phyloP scores from a whole-genome alignment of 35 echinoderm and acorn worm species.

The Ptychodera flava region DNA sequence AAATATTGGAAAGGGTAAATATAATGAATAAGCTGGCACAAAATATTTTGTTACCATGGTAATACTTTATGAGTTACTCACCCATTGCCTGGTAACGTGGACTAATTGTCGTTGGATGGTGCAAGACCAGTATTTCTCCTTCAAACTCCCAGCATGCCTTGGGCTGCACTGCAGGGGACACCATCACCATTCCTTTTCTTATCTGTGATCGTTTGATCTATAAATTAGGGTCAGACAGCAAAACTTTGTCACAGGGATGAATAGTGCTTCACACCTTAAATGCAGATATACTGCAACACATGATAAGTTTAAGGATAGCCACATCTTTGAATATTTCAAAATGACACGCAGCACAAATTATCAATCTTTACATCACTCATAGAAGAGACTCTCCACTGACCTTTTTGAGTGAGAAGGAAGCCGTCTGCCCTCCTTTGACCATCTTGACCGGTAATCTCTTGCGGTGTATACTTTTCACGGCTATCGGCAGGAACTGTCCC shows the following conservation, averaged over 20 bases:
- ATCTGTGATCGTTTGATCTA: conserved; percentile 96
- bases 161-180: conserved; percentile 53
- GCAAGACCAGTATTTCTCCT: conserved; percentile 84
- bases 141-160: conserved; percentile 98
- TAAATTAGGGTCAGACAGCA: not conserved
- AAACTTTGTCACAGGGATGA: no score
- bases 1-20: not conserved
- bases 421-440: conserved; percentile 91
- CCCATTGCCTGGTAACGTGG: conserved; percentile 96
- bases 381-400: no score
- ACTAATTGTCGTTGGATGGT: conserved; percentile 92
- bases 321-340: no score
- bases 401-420: conserved; percentile 98
- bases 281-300: no score
- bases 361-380: no score
- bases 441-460: conserved; percentile 93
- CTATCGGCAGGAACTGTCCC: conserved; percentile 71
- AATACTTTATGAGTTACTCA: no score
- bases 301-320: no score
- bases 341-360: no score
- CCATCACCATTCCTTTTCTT: conserved; percentile 99
- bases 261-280: no score
- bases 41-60: no score
- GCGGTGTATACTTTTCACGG: conserved; percentile 92
- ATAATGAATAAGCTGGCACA: not conserved